phyloP scores from a whole-genome alignment of 30 jellyfish, hydroid and myxozoan species.

The Cassiopea xamachana region DNA sequence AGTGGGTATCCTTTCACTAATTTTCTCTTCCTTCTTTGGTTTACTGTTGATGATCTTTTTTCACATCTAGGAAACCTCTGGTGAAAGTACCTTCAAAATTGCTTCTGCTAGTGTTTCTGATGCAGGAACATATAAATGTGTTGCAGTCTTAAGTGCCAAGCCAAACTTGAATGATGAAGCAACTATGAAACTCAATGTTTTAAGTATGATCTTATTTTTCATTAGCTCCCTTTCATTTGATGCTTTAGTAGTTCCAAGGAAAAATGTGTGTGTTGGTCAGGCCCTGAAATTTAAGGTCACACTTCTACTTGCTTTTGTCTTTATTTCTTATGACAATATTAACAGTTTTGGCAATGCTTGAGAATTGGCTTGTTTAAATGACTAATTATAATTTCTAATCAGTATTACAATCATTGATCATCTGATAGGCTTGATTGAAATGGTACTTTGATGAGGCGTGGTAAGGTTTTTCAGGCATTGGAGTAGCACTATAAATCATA shows the following conservation, averaged over 20 bases:
- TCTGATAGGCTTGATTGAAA: no score
- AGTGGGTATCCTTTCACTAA: not conserved
- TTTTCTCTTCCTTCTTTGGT: not conserved
- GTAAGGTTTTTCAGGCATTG: not conserved
- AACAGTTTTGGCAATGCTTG: not conserved
- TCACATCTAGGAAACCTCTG: constrained; percentile 14
- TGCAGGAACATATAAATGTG: constrained; percentile 62
- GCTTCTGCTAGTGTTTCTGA: constrained; percentile 32
- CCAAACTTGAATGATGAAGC: constrained; percentile 33
- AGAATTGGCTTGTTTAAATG: no score
- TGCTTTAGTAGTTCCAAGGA: not conserved
- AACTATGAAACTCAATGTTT: constrained; percentile 2
- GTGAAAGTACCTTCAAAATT: constrained; percentile 31
- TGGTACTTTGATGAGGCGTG: not conserved
- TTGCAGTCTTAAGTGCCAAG: constrained; percentile 25
- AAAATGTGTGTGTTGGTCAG: not conserved
- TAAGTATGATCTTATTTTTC: constrained; percentile 20
- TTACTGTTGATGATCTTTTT: not conserved
- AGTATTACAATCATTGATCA: no score
- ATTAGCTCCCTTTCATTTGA: not conserved
- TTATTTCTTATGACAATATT: not conserved
- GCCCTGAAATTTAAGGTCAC: not conserved
- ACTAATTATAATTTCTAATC: no score
- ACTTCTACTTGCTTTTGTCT: not conserved
- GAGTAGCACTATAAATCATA: not conserved